phyloP scores from a whole-genome alignment of 2,113 vertebrate species.

The Tragelaphus scriptus region DNA sequence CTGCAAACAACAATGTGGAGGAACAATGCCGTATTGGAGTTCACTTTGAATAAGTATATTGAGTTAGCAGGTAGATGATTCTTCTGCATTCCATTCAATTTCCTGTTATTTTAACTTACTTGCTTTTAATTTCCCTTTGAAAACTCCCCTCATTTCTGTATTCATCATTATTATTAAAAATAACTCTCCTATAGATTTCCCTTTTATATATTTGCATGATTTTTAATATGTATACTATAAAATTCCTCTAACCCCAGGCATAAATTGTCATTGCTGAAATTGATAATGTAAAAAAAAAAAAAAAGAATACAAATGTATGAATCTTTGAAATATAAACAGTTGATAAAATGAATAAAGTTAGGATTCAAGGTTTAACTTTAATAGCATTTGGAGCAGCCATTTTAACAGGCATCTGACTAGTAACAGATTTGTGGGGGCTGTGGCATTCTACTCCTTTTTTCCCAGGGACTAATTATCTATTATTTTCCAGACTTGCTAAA shows the following conservation, averaged over 20 bases:
- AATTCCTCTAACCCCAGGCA: background rate
- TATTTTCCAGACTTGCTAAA: constrained; percentile 55
- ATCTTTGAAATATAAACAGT: background rate
- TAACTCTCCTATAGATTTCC: background rate
- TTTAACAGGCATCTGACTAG: constrained; percentile 35
- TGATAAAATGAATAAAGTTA: constrained; percentile 29
- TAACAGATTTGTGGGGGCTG: constrained; percentile 47
- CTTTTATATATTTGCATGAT: background rate
- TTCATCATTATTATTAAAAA: background rate
- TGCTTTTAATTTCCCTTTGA: constrained; percentile 38
- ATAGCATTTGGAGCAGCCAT: background rate
- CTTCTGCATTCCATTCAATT: background rate
- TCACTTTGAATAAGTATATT: background rate
- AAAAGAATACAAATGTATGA: background rate
- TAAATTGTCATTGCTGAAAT: background rate
- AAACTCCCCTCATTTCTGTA: background rate
- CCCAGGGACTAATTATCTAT: constrained; percentile 55
- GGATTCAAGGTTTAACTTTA: constrained; percentile 3
- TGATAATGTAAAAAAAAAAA: background rate
- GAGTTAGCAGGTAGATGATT: constrained; percentile 25
- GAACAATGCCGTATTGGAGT: background rate
- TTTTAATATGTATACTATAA: background rate
- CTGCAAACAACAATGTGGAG: background rate
- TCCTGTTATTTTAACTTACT: constrained; percentile 37
- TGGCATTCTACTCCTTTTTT: background rate